Evolutionary conservation across 2,888 invertebrate genomes (phyloP).

Genomic region (Mamestra brassicae): DNA sequence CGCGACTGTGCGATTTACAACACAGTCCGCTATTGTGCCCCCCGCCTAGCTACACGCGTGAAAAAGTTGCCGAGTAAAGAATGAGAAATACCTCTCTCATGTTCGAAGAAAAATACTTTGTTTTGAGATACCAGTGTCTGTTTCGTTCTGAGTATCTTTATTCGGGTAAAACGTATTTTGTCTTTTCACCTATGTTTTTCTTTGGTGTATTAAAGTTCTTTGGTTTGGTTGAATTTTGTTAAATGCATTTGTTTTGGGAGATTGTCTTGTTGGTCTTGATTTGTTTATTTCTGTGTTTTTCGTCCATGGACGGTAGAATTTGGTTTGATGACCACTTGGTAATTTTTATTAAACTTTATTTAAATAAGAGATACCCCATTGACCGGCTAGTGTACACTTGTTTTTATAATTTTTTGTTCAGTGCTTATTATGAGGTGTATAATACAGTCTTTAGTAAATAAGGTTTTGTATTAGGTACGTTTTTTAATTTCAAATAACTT

Average conservation of each 20-base stretch:
- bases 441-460: background rate
- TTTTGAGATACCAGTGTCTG: conserved; percentile 50
- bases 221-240: conserved; percentile 1
- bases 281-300: background rate
- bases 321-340: background rate
- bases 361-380: no score
- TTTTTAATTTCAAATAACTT: background rate
- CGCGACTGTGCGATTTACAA: conserved; percentile 81
- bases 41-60: conserved; percentile 65
- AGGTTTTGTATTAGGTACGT: background rate
- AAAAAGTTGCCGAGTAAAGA: conserved; percentile 61
- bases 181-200: conserved; percentile 9
- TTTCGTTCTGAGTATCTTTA: conserved; percentile 36
- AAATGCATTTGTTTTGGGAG: background rate
- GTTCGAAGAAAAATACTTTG: conserved; percentile 51
- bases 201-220: conserved; percentile 5
- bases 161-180: conserved; percentile 26
- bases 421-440: no score
- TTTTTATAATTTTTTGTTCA: no score
- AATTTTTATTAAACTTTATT: no score
- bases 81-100: conserved; percentile 59
- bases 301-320: background rate
- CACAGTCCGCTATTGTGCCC: conserved; percentile 69
- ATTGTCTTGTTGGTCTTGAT: background rate
- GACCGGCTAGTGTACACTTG: no score